phyloP scores from a whole-genome alignment of 2,797 vertebrate genomes.

The Limosa lapponica region DNA sequence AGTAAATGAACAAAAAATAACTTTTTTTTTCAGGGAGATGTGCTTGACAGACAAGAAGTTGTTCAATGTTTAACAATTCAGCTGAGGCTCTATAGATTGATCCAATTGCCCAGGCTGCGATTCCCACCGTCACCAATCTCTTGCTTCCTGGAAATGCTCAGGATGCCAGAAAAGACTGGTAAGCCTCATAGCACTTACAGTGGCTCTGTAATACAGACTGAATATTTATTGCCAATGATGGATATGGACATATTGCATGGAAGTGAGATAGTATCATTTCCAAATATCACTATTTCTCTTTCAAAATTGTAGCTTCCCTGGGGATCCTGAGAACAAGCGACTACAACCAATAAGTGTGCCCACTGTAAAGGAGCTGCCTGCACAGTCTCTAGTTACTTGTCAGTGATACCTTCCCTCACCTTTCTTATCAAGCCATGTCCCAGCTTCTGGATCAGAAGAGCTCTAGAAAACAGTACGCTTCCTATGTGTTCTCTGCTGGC shows the following conservation, averaged over 20 bases:
- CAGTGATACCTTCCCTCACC: neutral
- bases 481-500: neutral
- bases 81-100: neutral
- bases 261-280: neutral
- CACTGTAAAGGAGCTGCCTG: neutral
- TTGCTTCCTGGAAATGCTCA: neutral
- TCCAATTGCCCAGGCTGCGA: neutral
- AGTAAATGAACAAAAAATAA: neutral
- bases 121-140: neutral
- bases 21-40: neutral
- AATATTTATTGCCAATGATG: neutral
- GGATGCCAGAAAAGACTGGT: neutral
- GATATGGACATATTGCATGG: neutral
- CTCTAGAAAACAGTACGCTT: neutral
- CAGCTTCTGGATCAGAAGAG: neutral
- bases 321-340: neutral
- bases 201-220: neutral
- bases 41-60: neutral
- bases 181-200: neutral
- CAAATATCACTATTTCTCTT: neutral
- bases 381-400: neutral
- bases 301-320: neutral
- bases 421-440: neutral
- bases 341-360: neutral
- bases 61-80: neutral